Base-by-base conservation (phyloP, 2,113 vertebrate species). In the Prunella himalayana region DNA sequence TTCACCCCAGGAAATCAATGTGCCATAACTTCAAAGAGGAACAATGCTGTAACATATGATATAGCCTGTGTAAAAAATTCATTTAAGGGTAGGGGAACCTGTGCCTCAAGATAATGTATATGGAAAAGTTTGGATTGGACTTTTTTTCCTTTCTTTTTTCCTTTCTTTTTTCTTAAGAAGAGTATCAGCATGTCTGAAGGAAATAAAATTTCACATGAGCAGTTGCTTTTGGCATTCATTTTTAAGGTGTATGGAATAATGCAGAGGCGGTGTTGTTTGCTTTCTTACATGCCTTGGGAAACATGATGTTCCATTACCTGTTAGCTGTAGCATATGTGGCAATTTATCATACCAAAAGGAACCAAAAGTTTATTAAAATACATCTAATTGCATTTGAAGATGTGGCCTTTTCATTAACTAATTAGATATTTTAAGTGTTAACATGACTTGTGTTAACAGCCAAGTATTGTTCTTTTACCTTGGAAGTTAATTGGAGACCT, bases 331-430 rank as follows among this genome's bases (percentile, higher is more conserved):
- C 28, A 53, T 10, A 18, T 24, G 15, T 89, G 33, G 16, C 61
- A 82, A 12, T 84, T 85, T 84, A 42, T 87, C 51, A 54, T 42
- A 85, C 39, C 64, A 63, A 65, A 92, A 56, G 69, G 57, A 81
- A 27, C 37, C 41, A 82, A 68, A 69, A 59, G 21, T 75, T 81
- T 79, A 60, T 61, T 60, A 66, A 80, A 44, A 64, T 14, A 72
- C 61, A 85, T 82, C 50, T 82, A 57, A 68, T 61, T 47, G 21
- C 56, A 17, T 37, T 79, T 80, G 45, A 93, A 79, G 37, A 80
- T 94, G 68, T 90, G 92, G 94, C 93, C 83, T 92, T 95, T 92
- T 82, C 49, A 82, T 80, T 65, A 86, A 63, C 42, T 80, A 45
- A 68, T 92, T 92, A 85, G 41, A 19, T 76, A 54, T 76, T 90